These are phyloP conservation scores for Delichon dasypus DNA, from an alignment of 2,797 vertebrate genomes.

Conservation along the genomic window DNA sequence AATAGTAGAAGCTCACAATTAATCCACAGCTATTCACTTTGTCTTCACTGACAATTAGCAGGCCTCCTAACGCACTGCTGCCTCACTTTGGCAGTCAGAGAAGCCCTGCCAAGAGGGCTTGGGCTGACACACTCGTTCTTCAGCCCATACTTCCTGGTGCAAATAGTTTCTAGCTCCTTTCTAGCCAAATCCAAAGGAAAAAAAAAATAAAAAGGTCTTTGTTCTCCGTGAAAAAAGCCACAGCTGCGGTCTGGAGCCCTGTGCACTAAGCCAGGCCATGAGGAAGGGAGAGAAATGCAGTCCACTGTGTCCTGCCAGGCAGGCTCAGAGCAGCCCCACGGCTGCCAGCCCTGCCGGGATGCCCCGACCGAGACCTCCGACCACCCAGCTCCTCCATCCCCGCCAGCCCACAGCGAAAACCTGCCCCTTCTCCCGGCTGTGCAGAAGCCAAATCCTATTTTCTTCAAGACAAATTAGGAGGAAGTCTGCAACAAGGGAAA, in stretches of 20 bases:
- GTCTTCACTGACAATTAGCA: constrained; percentile 53
- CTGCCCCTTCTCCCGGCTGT: background rate
- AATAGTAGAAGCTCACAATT: constrained; percentile 35
- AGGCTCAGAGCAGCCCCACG: background rate
- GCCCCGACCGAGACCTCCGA: rapidly evolving
- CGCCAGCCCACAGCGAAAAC: rapidly evolving
- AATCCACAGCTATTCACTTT: constrained; percentile 48
- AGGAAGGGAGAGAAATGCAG: constrained; percentile 3
- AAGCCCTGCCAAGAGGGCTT: background rate
- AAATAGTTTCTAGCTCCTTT: constrained; percentile 54
- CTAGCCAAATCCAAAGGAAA: constrained; percentile 3
- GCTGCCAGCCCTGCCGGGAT: background rate
- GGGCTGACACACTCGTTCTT: constrained; percentile 37
- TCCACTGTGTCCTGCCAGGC: background rate
- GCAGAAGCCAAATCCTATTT: background rate
- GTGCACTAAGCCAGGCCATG: background rate
- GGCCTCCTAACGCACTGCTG: background rate
- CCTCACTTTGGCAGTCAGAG: constrained; percentile 13
- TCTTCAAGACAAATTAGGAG: background rate
- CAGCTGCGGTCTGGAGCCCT: background rate
- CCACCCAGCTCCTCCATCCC: background rate
- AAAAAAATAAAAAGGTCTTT: constrained; percentile 41
- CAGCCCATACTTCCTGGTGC: constrained; percentile 44
- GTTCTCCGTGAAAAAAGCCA: constrained; percentile 7
- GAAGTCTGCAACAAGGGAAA: background rate